Evolutionary conservation across 2,888 invertebrate genomes (phyloP), one percentile per base, ranked within the genome.

Genomic region (Volucella inanis): DNA sequence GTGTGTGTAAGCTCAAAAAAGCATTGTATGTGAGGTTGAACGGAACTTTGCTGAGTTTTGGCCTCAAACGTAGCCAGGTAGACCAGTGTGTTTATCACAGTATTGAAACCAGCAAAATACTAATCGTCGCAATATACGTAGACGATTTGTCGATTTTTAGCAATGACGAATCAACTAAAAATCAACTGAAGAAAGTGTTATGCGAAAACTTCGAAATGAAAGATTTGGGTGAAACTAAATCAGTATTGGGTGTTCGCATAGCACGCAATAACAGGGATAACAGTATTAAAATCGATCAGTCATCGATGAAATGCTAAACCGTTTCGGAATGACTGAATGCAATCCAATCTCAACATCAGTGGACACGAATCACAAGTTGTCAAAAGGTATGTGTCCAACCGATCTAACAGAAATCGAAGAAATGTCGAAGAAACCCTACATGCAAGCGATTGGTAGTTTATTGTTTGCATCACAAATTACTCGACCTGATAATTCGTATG

Each of bases 271-370:
- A 22, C 22, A 1, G 22, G 22, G 22, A 22, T 22, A 4, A 22
- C 22, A 22, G 22, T 22, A 22, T 22, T 22, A 3, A 1, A 22
- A 70, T 87, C 14, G 10, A 52, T 38, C 55, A 55, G 38, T 38
- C 55, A 38, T 15, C 78, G 87, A 61, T 87, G 87, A 65, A 76
- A 83, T 45, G 88, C 88, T 88, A 11, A 55, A 18, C 22, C 22
- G 22, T 22, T 22, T 22, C 22, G 22, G 22, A 22, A 22, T 22
- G 22, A 22, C 22, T 22, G 79, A 81, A 12, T 77, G 79, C 54
- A 83, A 87, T 38, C 65, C 79, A 11, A 61, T 80, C 22, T 55
- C 67, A 31, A 82, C 84, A 10, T 82, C 83, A 38, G 50, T 86
- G 2, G 86, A 87, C 57, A 8, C 65, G 2, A 87, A 86, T 68